phyloP scores from a whole-genome alignment of 1,140 invertebrate genomes.

The Dysdera silvatica region DNA sequence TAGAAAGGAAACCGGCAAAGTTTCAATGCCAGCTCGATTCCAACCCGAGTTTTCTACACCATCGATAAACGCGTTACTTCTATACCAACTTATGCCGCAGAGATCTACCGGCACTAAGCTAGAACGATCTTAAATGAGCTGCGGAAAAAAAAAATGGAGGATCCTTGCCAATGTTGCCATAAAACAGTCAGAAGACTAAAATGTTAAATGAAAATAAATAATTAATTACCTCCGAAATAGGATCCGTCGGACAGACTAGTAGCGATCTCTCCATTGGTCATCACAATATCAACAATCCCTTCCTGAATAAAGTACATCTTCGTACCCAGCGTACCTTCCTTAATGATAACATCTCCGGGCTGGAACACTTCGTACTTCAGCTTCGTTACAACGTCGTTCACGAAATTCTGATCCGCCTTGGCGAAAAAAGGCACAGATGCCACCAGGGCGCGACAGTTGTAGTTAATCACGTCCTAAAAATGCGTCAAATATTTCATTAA shows the following conservation, averaged over 20 bases:
- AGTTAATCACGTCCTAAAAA: conserved; percentile 87
- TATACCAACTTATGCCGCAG: no score
- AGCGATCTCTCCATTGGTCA: conserved; percentile 90
- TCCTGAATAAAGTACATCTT: conserved; percentile 99
- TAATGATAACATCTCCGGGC: conserved; percentile 94
- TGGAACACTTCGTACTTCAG: conserved; percentile 98
- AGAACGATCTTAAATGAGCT: no score
- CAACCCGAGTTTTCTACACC: no score
- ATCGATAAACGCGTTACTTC: no score
- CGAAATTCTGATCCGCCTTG: conserved; percentile 94
- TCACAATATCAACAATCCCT: conserved; percentile 95
- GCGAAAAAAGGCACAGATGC: conserved; percentile 97
- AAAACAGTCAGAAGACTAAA: not conserved
- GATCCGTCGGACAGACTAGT: conserved; percentile 95
- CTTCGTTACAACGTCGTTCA: conserved; percentile 94
- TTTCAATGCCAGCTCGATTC: no score
- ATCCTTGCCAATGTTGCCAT: no score
- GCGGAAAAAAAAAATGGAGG: no score
- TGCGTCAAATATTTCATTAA: no score
- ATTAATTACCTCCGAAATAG: conserved; percentile 71
- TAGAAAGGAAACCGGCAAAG: no score
- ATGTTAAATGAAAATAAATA: not conserved
- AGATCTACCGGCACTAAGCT: no score
- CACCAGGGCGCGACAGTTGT: conserved; percentile 94
- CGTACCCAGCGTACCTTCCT: conserved; percentile 92